A percentile compares a stretch with the other conserved stretches of the same genome.
Evolutionary conservation across 2,797 vertebrate genomes (phyloP).

Genomic region (Pelochelys cantorii): DNA sequence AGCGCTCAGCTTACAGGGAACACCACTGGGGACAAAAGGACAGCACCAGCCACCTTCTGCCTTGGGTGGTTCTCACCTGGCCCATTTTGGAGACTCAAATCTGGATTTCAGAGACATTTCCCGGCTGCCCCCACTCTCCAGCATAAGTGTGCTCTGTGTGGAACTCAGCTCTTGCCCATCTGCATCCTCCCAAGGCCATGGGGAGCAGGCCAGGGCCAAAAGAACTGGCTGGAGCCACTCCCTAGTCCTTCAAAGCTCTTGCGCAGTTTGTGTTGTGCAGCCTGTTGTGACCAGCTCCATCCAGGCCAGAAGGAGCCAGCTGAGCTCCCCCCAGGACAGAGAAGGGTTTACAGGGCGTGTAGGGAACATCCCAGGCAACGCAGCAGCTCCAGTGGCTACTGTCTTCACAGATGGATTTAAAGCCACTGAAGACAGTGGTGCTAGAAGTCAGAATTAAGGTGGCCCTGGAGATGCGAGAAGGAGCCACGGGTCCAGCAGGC

Average conservation of each 20-base stretch:
- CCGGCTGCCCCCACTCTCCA: not conserved
- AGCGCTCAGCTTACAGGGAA: too few species aligned
- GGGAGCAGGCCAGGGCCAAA: not conserved
- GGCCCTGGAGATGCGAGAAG: not conserved
- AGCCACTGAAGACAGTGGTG: too few species aligned
- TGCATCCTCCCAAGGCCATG: too few species aligned
- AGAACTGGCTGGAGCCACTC: too few species aligned
- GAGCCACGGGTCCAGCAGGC: too few species aligned
- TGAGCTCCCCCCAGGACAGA: not conserved
- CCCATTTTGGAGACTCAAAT: too few species aligned
- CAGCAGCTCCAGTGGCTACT: not conserved
- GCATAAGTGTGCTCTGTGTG: not conserved
- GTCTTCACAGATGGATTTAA: not conserved
- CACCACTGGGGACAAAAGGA: not conserved
- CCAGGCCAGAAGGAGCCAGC: not conserved
- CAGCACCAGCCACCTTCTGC: not conserved
- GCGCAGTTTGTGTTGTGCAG: not conserved
- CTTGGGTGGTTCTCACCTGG: too few species aligned
- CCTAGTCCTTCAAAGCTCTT: not conserved
- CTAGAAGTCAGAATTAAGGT: rapidly evolving
- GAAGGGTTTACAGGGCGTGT: too few species aligned
- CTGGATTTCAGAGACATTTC: not conserved
- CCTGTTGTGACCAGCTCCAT: not conserved
- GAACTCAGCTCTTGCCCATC: not conserved
- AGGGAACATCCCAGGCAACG: not conserved